A percentile compares a stretch with the other conserved stretches of the same genome.
Evolutionary conservation across 2,888 invertebrate genomes (phyloP).

Genomic region (Pinctada fucata): DNA sequence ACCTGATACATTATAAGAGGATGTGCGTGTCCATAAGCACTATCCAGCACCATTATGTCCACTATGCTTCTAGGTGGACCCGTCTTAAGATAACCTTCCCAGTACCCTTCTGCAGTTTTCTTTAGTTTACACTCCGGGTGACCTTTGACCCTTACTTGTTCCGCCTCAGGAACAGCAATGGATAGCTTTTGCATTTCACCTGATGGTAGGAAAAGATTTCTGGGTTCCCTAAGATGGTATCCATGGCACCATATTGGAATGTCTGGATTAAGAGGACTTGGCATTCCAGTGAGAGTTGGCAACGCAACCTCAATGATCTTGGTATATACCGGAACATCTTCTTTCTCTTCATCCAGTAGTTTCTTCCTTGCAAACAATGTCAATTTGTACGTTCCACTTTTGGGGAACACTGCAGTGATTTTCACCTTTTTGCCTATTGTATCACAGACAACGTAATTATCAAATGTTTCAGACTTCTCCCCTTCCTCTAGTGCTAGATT

Average conservation of each 20-base stretch:
- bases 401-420: constrained; percentile 32
- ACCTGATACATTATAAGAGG: constrained; percentile 38
- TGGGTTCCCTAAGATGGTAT: constrained; percentile 33
- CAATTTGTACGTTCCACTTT: constrained; percentile 38
- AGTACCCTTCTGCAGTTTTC: constrained; percentile 31
- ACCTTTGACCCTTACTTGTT: constrained; percentile 30
- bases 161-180: constrained; percentile 34
- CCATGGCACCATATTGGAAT: constrained; percentile 39
- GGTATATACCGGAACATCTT: constrained; percentile 32
- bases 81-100: constrained; percentile 36
- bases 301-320: constrained; percentile 40
- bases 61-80: constrained; percentile 31
- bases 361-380: constrained; percentile 37
- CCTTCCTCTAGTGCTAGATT: constrained; percentile 36
- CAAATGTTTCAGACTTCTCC: constrained; percentile 25
- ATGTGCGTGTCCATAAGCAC: constrained; percentile 22
- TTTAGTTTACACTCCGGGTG: constrained; percentile 40
- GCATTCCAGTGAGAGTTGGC: constrained; percentile 39
- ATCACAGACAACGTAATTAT: constrained; percentile 39
- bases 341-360: constrained; percentile 9
- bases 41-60: constrained; percentile 32
- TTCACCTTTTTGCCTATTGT: constrained; percentile 32
- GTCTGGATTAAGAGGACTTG: constrained; percentile 26
- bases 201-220: constrained; percentile 26
- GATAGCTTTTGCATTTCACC: constrained; percentile 31